These are phyloP conservation scores for Bagarius yarrelli DNA, from an alignment of 2,113 vertebrate species.

Conservation along the genomic window DNA sequence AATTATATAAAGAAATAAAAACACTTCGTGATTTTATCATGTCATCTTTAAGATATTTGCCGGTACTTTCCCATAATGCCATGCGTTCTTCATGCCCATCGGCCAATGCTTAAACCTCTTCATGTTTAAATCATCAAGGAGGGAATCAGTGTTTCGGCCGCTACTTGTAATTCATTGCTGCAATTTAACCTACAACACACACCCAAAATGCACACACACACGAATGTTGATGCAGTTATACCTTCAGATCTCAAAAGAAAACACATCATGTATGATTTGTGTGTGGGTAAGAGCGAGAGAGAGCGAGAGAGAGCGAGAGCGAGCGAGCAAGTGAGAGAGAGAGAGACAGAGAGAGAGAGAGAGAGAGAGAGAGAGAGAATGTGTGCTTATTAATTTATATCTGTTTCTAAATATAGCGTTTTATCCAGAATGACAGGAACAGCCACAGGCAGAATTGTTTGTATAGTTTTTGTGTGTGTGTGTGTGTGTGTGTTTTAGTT, in stretches of 20 bases:
- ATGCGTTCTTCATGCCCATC: not conserved
- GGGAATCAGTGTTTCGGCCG: conserved; percentile 8
- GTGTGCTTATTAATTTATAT: not conserved
- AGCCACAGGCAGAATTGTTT: not conserved
- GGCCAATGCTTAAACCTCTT: not conserved
- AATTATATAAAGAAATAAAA: not conserved
- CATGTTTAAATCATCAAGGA: conserved; percentile 32
- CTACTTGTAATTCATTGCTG: conserved; percentile 31
- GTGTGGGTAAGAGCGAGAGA: conserved; percentile 13
- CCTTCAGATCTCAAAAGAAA: not conserved
- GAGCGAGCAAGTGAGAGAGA: no score
- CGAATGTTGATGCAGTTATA: not conserved
- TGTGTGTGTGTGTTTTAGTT: not conserved
- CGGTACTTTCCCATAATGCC: not conserved
- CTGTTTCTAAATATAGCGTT: not conserved
- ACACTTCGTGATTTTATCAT: not conserved
- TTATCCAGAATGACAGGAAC: not conserved
- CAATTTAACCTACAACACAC: conserved; percentile 1
- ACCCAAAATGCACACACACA: not conserved
- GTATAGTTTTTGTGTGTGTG: not conserved
- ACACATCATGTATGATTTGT: not conserved
- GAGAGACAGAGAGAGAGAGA: no score
- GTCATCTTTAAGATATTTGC: no score
- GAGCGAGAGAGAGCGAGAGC: no score
- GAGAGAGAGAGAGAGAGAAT: no score